Evolutionary conservation across 2,888 invertebrate genomes (phyloP), one percentile per base, ranked within the genome.

Genomic region (Prionchulus punctatus): DNA sequence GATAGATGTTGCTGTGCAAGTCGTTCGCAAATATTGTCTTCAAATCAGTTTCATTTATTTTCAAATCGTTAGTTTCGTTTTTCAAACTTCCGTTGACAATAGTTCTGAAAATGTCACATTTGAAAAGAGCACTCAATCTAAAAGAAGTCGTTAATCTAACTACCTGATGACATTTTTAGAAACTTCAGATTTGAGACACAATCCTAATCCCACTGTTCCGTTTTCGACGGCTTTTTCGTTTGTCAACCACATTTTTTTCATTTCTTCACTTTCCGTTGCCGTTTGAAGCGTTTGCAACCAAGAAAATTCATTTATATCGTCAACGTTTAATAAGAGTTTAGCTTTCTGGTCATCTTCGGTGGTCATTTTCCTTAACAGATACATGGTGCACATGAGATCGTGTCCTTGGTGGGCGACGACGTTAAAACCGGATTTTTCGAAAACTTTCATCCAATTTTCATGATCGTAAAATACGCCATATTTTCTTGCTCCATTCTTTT

Each of bases 131-230:
- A 7, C 23, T 45, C 7, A 45, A 45, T n/a, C 23, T 12, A 7
- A n/a, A 12, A 45, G 12, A 45, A 45, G 23, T 45, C 4, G 7
- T 36, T 36, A 12, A 18, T 36, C 36, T 18, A 36, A 36, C 36
- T 81, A 80, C 68, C 88, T 80, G 43, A 86, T 79, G 64, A 81
- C 81, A 58, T 77, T 75, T 25, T 90, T 90, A 61, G 88, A 89
- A 3, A 83, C 79, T 77, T 94, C 94, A 65, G 80, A 82, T 66
- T 84, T 83, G 62, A 96, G 78, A 72, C 96, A 98, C 69, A 88
- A 84, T 66, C 85, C 82, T 70, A 96, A 78, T 49, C 96, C 96
- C 57, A 91, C 77, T 60, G 86, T 78, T 18, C 96, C 94, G 70
- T 80, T 79, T 28, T 78, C 71, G 58, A 81, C 78, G 64, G 82